Evolutionary conservation across 1,140 invertebrate species (phyloP), one percentile per base, ranked within the genome.

Genomic region (Dermatophagoides farinae): DNA sequence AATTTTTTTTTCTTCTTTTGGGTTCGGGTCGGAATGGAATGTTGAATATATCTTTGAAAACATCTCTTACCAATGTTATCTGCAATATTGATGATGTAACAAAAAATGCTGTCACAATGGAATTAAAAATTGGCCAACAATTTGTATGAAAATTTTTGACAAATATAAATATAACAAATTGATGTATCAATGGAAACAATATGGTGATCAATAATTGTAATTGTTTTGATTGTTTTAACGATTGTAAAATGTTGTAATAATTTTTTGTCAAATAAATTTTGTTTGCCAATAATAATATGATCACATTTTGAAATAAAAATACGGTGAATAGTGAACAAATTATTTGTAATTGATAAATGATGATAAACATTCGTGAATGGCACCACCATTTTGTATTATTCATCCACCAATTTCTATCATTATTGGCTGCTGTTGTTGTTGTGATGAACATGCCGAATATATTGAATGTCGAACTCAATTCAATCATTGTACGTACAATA

Each of bases 241-340:
- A 6, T 1, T 38, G 25, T 12, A 55, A 23, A 38, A 1, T n/a
- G 14, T 39, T 55, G 23, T n/a, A 11, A 25, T 55, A 55, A 25
- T 55, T 55, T 23, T 55, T 55, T 5, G 14, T 55, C 8, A 55
- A 25, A 55, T 55, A 55, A 23, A 55, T 55, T 25, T 38, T 31
- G 39, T 4, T 4, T 4, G 25, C 23, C n/a, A 55, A 23, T 11
- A 55, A 14, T n/a, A 25, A 4, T 1, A 55, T 12, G 11, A 55
- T 39, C 22, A 23, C 41, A 25, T 55, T 55, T 44, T 55, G 53
- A 25, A 55, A 55, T n/a, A 55, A n/a, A 40, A 38, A 55, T 14
- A 55, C 53, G 11, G 41, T 12, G 14, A 55, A 44, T 23, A 55
- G 11, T 23, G 53, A 55, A 23, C 10, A 31, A 23, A 55, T 55